A percentile compares a stretch with the other conserved stretches of the same genome.
These are phyloP conservation scores for Sylvietta virens DNA, from an alignment of 2,113 vertebrate genomes.

Conservation along the genomic window DNA sequence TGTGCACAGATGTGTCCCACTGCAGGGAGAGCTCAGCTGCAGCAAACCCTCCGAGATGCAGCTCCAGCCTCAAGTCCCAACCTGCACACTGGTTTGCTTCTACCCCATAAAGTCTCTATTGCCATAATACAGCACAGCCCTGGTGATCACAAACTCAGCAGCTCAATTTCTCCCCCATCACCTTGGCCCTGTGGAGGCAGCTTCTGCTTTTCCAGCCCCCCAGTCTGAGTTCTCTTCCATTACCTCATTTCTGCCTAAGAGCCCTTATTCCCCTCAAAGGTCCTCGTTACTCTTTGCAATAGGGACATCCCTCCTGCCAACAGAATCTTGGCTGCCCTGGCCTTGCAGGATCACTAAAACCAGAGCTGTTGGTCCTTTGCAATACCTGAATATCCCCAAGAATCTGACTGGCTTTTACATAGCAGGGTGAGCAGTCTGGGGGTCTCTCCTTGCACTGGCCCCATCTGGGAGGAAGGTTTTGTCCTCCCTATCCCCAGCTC, in stretches of 20 bases:
- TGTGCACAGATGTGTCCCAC: neutral
- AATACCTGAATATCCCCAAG: neutral
- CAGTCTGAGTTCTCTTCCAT: accelerated
- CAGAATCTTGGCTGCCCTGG: neutral
- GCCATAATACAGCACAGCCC: neutral
- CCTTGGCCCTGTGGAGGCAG: neutral
- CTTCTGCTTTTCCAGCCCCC: neutral
- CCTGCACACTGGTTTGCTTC: neutral
- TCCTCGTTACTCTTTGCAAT: neutral
- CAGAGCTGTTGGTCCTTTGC: neutral
- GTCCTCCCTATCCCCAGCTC: neutral
- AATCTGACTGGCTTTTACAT: accelerated
- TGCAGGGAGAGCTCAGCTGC: neutral
- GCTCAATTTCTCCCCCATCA: neutral
- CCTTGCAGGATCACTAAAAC: neutral
- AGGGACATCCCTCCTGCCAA: neutral
- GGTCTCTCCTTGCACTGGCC: neutral
- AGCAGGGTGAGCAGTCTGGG: neutral
- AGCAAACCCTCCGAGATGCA: neutral
- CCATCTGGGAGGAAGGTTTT: neutral
- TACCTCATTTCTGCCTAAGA: neutral
- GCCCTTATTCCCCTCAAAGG: neutral
- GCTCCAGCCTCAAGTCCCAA: neutral
- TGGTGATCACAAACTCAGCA: neutral
- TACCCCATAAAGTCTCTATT: neutral